Evolutionary conservation across 2,888 invertebrate species (phyloP).

Genomic region (Chymomyza caudatula): DNA sequence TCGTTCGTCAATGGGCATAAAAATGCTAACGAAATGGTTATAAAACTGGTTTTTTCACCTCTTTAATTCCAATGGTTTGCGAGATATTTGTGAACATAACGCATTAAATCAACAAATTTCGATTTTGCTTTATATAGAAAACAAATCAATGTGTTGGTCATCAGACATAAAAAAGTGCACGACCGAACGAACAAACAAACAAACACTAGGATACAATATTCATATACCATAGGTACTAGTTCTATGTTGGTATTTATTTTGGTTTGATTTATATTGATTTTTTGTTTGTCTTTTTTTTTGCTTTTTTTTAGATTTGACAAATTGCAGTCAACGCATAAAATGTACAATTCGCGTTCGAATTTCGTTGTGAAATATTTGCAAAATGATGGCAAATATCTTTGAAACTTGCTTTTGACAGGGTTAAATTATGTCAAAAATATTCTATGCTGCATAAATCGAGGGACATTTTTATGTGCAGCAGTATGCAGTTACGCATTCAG

Average conservation of each 20-base stretch:
- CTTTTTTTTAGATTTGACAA: not conserved
- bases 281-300: not conserved
- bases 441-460: not conserved
- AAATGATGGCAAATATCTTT: not conserved
- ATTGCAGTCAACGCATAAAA: not conserved
- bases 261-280: not conserved
- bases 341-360: not conserved
- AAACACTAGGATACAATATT: not conserved
- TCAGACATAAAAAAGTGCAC: not conserved
- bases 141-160: not conserved
- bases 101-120: slow-evolving; percentile 1
- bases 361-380: not conserved
- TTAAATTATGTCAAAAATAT: not conserved
- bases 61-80: too few species aligned
- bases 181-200: not conserved
- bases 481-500: too few species aligned
- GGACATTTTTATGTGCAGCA: too few species aligned
- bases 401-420: not conserved
- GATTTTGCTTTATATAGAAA: not conserved
- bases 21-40: not conserved
- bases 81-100: not conserved
- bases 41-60: not conserved
- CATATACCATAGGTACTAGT: slow-evolving; percentile 1
- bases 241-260: not conserved
- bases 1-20: not conserved